These are phyloP conservation scores for Vulpes vulpes DNA, from an alignment of 2,113 vertebrate species.

Conservation along the genomic window DNA sequence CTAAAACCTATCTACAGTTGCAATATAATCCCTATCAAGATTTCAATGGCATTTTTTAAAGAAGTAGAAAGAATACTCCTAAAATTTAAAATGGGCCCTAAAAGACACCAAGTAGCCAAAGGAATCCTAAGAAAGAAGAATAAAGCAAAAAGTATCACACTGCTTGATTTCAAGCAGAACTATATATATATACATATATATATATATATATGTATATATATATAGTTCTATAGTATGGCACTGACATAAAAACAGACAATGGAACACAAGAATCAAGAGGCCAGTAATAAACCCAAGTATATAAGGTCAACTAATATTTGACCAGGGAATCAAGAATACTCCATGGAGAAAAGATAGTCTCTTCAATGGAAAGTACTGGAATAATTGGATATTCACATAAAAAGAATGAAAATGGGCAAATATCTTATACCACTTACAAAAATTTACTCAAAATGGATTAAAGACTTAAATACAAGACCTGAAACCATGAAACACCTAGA, in stretches of 20 bases:
- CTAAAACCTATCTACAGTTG: not conserved
- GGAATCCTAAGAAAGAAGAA: not conserved
- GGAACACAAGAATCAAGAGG: not conserved
- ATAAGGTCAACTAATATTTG: not conserved
- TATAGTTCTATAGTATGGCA: not conserved
- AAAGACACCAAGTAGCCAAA: not conserved
- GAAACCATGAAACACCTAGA: not conserved
- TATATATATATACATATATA: too few relatives aligned
- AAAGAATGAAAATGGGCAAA: not conserved
- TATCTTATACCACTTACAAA: not conserved
- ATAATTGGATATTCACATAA: not conserved
- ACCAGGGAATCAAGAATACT: not conserved
- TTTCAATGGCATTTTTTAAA: not conserved
- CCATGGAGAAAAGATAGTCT: not conserved
- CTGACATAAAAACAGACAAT: not conserved
- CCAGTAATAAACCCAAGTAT: not conserved
- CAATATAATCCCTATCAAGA: not conserved
- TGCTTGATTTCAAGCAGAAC: not conserved
- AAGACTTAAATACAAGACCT: not conserved
- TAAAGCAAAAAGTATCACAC: not conserved
- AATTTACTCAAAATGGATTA: not conserved
- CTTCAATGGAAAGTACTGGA: not conserved
- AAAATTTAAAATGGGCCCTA: not conserved
- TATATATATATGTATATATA: too few relatives aligned
- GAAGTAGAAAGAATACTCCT: not conserved